phyloP scores from a whole-genome alignment of 1,140 invertebrate genomes.

The Macrotrachela quadricornifera region DNA sequence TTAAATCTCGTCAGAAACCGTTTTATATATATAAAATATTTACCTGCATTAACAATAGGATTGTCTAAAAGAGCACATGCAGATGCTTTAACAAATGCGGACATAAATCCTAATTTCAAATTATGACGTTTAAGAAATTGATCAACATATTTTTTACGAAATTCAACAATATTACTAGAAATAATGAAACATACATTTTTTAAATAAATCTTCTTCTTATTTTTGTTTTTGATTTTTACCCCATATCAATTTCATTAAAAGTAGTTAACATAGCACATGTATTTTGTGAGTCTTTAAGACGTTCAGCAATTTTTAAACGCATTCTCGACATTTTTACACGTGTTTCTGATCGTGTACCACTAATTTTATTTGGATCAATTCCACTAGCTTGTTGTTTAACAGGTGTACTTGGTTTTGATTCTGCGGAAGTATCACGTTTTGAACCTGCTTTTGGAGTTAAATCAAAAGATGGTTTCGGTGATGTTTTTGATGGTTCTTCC shows the following conservation, averaged over 20 bases:
- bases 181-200: background rate
- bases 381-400: background rate
- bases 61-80: conserved; percentile 80
- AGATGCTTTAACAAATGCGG: conserved; percentile 80
- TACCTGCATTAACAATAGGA: conserved; percentile 72
- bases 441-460: background rate
- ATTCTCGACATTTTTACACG: conserved; percentile 93
- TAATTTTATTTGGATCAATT: background rate
- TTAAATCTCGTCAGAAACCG: too few relatives aligned
- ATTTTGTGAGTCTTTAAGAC: conserved; percentile 94
- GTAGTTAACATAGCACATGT: conserved; percentile 96
- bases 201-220: too few relatives aligned
- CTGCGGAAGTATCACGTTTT: background rate
- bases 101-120: conserved; percentile 97
- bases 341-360: conserved; percentile 2
- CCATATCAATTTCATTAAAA: conserved; percentile 99
- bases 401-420: background rate
- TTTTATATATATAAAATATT: background rate
- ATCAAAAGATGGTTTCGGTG: background rate
- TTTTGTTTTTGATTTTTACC: conserved; percentile 34
- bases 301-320: conserved; percentile 72
- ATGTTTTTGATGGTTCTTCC: too few relatives aligned
- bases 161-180: conserved; percentile 65
- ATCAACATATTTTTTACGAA: conserved; percentile 64
- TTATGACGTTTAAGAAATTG: conserved; percentile 35